A percentile compares a stretch with the other conserved stretches of the same genome.
Evolutionary conservation across 2,888 invertebrate genomes (phyloP).

Genomic region (Acanthosepion pharaonis): DNA sequence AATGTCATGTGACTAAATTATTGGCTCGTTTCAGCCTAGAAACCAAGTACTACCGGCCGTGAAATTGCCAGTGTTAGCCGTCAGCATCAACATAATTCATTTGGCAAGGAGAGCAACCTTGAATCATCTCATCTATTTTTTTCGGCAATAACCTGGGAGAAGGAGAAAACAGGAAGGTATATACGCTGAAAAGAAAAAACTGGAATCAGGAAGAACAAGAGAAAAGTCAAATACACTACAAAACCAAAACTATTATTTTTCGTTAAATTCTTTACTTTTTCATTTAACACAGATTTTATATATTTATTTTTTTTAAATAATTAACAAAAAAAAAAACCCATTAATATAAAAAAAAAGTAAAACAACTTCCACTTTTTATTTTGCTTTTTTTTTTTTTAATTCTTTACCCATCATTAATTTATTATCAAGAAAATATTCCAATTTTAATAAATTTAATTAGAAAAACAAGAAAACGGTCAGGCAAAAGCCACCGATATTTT

Average conservation of each 20-base stretch:
- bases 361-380: too few relatives aligned
- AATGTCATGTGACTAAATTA: constrained; percentile 46
- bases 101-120: background rate
- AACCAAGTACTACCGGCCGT: constrained; percentile 25
- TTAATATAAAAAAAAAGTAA: background rate
- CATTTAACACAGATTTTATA: background rate
- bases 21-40: constrained; percentile 48
- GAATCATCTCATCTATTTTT: constrained; percentile 39
- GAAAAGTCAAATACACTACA: background rate
- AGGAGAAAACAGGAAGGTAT: background rate
- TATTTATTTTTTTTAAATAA: background rate
- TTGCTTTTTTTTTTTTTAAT: too few relatives aligned
- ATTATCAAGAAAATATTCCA: too few relatives aligned
- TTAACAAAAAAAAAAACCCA: too few relatives aligned
- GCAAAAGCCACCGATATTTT: background rate
- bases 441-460: too few relatives aligned
- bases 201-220: background rate
- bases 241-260: background rate
- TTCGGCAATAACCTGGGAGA: background rate
- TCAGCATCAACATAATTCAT: constrained; percentile 33
- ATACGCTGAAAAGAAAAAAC: background rate
- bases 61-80: background rate
- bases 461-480: background rate
- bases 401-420: too few relatives aligned
- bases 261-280: background rate